Conservation (phyloP, 2,888 invertebrate species). For the Nemapogon koenigi region DNA sequence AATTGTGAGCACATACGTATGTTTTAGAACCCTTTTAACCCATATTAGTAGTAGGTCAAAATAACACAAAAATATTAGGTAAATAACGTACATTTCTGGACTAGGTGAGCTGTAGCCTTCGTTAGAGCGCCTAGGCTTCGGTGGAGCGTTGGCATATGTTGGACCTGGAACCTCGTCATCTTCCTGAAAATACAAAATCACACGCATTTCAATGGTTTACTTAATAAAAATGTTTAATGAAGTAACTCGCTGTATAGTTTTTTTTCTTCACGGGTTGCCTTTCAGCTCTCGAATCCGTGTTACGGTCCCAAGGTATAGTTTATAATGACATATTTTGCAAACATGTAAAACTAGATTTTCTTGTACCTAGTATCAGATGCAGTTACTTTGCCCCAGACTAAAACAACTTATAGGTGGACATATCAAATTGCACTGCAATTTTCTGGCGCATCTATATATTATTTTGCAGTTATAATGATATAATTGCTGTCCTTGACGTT, state of each 20-base stretch:
- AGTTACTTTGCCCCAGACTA: too few relatives aligned
- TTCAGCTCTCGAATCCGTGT: too few relatives aligned
- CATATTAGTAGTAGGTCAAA: slow-evolving; percentile 3
- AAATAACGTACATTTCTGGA: slow-evolving; percentile 64
- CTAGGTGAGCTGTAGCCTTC: slow-evolving; percentile 80
- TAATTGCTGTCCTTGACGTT: slow-evolving; percentile 47
- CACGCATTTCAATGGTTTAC: too few relatives aligned
- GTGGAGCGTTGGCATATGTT: slow-evolving; percentile 88
- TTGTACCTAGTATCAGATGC: too few relatives aligned
- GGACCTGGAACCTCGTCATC: slow-evolving; percentile 59
- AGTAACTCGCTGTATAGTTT: too few relatives aligned
- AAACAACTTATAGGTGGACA: too few relatives aligned
- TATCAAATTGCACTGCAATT: too few relatives aligned
- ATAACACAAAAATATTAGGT: slow-evolving; percentile 8
- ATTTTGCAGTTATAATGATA: slow-evolving; percentile 42
- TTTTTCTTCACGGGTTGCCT: too few relatives aligned
- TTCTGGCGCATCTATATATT: slow-evolving; percentile 25
- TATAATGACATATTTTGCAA: too few relatives aligned
- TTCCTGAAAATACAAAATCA: slow-evolving; percentile 30
- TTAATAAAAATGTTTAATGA: too few relatives aligned
- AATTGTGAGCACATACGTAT: slow-evolving; percentile 20
- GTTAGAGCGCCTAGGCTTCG: slow-evolving; percentile 82
- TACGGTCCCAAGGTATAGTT: too few relatives aligned
- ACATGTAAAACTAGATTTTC: too few relatives aligned
- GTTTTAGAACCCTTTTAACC: neutral